A percentile compares a stretch with the other conserved stretches of the same genome.
phyloP scores from a whole-genome alignment of 1,140 invertebrate genomes.

The Mactra quadrangularis region DNA sequence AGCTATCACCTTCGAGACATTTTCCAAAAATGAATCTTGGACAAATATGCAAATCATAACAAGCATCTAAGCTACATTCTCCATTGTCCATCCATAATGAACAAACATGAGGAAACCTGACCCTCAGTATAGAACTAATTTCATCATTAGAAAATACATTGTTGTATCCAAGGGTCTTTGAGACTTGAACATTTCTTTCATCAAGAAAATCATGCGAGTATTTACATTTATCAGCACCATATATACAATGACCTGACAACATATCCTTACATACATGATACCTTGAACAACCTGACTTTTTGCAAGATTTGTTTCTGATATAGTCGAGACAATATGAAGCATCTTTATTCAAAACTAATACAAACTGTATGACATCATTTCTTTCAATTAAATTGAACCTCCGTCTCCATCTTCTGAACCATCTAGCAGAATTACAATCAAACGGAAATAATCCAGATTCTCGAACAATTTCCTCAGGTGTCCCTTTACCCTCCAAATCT shows the following conservation, averaged over 20 bases:
- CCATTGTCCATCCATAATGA: constrained; percentile 20
- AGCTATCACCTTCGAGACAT: constrained; percentile 32
- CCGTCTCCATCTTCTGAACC: constrained; percentile 24
- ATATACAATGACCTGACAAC: constrained; percentile 16
- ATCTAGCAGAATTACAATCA: constrained; percentile 1
- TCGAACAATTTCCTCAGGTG: constrained; percentile 35
- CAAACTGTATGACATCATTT: constrained; percentile 4
- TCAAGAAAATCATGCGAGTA: constrained; percentile 40
- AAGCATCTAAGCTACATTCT: neutral
- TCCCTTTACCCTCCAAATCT: constrained; percentile 19
- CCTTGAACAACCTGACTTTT: constrained; percentile 21
- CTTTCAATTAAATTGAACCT: constrained; percentile 34
- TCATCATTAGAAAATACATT: constrained; percentile 34
- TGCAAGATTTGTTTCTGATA: constrained; percentile 8
- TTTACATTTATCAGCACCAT: constrained; percentile 29
- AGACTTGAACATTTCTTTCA: constrained; percentile 25
- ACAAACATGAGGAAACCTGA: constrained; percentile 33
- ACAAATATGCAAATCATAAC: constrained; percentile 22
- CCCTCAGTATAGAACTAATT: constrained; percentile 16
- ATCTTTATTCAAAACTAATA: constrained; percentile 18
- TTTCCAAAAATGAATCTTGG: constrained; percentile 22
- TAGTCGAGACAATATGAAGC: constrained; percentile 40
- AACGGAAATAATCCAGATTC: constrained; percentile 33
- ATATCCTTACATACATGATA: constrained; percentile 54
- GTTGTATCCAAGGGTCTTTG: constrained; percentile 31